Conservation (phyloP, 1,140 invertebrate species). For the Oryzaephilus surinamensis region DNA sequence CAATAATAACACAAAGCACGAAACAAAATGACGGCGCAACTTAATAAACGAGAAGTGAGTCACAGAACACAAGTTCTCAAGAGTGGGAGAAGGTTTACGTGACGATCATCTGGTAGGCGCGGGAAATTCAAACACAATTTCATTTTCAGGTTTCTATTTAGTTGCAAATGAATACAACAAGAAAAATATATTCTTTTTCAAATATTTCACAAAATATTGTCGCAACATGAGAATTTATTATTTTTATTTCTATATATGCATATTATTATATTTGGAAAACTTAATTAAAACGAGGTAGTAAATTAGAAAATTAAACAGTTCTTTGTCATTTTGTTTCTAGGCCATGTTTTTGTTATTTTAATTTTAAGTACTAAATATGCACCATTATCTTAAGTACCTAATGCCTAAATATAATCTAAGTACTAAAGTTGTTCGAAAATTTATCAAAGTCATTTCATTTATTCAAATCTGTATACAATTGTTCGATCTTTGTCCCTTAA, state of each 20-base stretch:
- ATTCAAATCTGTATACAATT: not conserved
- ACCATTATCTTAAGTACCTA: conserved; percentile 13
- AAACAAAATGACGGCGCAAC: no score
- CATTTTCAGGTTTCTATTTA: no score
- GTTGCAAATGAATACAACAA: no score
- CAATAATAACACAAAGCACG: no score
- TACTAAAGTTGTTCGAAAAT: conserved; percentile 4
- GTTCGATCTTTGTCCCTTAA: not conserved
- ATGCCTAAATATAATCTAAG: conserved; percentile 7
- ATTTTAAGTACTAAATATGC: conserved; percentile 16
- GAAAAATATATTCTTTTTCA: conserved; percentile 15
- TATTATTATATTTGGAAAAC: no score
- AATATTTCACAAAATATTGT: conserved; percentile 12
- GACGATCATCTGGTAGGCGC: no score
- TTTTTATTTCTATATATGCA: conserved; percentile 8
- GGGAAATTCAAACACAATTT: no score
- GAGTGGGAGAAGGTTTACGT: no score
- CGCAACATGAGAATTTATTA: no score
- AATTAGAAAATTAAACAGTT: conserved; percentile 5
- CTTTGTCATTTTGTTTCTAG: conserved; percentile 6
- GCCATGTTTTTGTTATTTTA: conserved; percentile 8
- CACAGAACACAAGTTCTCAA: no score
- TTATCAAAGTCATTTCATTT: not conserved
- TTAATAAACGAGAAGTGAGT: no score
- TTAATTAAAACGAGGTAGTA: conserved; percentile 12